A percentile compares a stretch with the other conserved stretches of the same genome.
phyloP scores from a whole-genome alignment of 2,113 vertebrate genomes.

The Sminthopsis crassicaudata region DNA sequence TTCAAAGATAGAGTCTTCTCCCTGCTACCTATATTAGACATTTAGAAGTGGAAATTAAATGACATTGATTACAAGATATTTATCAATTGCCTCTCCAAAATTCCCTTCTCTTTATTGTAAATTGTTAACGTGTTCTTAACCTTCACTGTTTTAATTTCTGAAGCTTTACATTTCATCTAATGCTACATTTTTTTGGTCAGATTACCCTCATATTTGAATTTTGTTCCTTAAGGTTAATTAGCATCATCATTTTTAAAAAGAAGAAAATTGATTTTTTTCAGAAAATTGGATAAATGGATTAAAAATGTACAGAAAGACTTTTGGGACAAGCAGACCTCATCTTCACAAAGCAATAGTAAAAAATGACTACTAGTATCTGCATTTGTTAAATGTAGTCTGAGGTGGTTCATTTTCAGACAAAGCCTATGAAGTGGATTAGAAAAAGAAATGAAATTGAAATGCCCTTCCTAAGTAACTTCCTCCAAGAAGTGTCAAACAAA shows the following conservation, averaged over 20 bases:
- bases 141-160: slow-evolving; percentile 36
- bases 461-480: not conserved
- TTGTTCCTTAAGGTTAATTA: slow-evolving; percentile 8
- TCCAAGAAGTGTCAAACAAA: not conserved
- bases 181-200: not conserved
- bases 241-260: not conserved
- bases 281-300: not conserved
- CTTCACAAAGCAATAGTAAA: not conserved
- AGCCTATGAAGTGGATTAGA: not conserved
- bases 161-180: slow-evolving; percentile 9
- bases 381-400: not conserved
- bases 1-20: slow-evolving; percentile 47
- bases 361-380: not conserved
- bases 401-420: not conserved
- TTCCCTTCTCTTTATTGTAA: not conserved
- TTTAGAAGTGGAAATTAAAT: slow-evolving; percentile 40
- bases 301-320: not conserved
- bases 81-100: slow-evolving; percentile 18
- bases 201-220: slow-evolving; percentile 9
- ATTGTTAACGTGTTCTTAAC: slow-evolving; percentile 18
- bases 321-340: not conserved
- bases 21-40: slow-evolving; percentile 13
- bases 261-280: not conserved
- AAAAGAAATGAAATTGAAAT: not conserved
- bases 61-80: slow-evolving; percentile 38